Conservation (phyloP, 2,113 vertebrate genomes). For the Dendropsophus ebraccatus region DNA sequence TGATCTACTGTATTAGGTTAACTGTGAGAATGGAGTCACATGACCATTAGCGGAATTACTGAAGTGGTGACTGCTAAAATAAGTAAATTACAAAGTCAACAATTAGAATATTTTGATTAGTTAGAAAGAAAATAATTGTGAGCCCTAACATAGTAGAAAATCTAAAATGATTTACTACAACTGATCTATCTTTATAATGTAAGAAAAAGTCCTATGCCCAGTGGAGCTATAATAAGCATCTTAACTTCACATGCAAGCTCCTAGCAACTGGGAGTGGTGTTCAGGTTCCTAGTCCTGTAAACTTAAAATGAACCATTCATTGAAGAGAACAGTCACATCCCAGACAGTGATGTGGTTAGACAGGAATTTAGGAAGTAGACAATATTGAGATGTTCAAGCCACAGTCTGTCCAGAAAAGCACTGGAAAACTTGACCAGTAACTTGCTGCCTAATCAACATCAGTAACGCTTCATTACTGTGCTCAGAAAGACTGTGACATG, state of each 20-base stretch:
- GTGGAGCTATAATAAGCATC: not conserved
- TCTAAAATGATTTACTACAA: not conserved
- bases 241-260: not conserved
- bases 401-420: constrained; percentile 4
- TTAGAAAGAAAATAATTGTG: no score
- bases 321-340: constrained; percentile 2
- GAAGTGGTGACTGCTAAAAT: no score
- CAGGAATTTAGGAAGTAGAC: constrained; percentile 41
- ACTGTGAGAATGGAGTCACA: no score
- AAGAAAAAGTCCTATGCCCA: not conserved
- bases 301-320: constrained; percentile 21
- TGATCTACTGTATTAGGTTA: no score
- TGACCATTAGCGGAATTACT: no score
- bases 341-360: constrained; percentile 42
- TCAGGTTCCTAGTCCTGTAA: constrained; percentile 20
- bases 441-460: constrained; percentile 19
- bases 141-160: not conserved
- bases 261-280: not conserved
- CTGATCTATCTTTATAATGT: not conserved
- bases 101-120: no score
- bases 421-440: constrained; percentile 45
- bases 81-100: no score
- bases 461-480: constrained; percentile 15
- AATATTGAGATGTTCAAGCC: constrained; percentile 14
- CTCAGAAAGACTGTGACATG: not conserved